Base-by-base conservation (phyloP, 1,140 invertebrate genomes). In the Drosophila yakuba region DNA sequence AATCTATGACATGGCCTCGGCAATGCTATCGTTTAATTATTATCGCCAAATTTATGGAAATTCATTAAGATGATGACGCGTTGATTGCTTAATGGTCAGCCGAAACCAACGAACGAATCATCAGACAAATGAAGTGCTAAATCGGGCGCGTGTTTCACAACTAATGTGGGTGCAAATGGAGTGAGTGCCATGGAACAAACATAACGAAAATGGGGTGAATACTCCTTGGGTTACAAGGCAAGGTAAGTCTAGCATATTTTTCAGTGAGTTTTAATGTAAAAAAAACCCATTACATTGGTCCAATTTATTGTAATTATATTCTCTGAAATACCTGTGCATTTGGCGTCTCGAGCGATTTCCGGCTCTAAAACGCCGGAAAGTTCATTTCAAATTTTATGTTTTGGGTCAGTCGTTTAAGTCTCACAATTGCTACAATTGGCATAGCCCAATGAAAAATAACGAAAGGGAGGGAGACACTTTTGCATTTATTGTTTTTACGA, bases 401-500 rank as follows among this genome's bases (percentile, higher is more conserved):
- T 66, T 71, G 59, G 63, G 50, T 45, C 80, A 57, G 67, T 80
- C 73, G 74, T 56, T 86, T 78, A 71, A 75, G 69, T 75, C 78
- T 52, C 52, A 63, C 69, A 67, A 86, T 72, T 85, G 63, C 72
- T 51, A 75, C 71, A 88, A 83, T 83, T 89, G 67, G 64, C 68
- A 67, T 73, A 77, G 61, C 80, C 57, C 56, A 36, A 32, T 20
- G 20, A 15, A 57, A 59, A 38, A n/a, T 12, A 15, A 36, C 11
- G 10, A 20, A 2, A 17, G 6, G 36, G 62, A 11, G 38, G 48
- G 57, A 64, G 61, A 60, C 67, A 64, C 64, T 69, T 72, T 77
- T 61, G 71, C 84, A 89, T 74, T 84, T 89, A 89, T 88, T 89
- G 84, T 88, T 88, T 89, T 89, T 84, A 77, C 80, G 84, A 76